phyloP scores from a whole-genome alignment of 2,797 vertebrate species.

The Enteromius treurensis region DNA sequence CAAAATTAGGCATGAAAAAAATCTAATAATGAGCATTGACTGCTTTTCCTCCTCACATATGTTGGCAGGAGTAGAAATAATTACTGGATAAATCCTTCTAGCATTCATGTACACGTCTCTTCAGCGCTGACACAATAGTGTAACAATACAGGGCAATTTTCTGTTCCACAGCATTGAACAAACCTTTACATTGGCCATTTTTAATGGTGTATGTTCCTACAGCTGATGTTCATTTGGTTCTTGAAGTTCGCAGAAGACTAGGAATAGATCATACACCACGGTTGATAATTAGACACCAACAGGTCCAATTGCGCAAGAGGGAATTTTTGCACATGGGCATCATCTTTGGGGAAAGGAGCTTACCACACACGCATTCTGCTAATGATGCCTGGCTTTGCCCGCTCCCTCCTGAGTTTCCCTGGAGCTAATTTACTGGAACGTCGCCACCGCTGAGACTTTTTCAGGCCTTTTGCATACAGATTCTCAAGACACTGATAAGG shows the following conservation, averaged over 20 bases:
- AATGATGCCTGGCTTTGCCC: slow-evolving; percentile 58
- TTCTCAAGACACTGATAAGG: slow-evolving; percentile 41
- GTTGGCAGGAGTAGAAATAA: not conserved
- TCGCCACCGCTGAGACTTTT: slow-evolving; percentile 63
- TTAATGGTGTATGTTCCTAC: slow-evolving; percentile 31
- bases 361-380: slow-evolving; percentile 57
- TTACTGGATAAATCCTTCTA: slow-evolving; percentile 4
- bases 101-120: not conserved
- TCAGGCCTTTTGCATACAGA: slow-evolving; percentile 32
- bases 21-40: not conserved
- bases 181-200: not conserved
- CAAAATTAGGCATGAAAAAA: not conserved
- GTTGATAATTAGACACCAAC: slow-evolving; percentile 60
- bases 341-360: slow-evolving; percentile 48
- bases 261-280: slow-evolving; percentile 52
- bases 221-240: slow-evolving; percentile 40
- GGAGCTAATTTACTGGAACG: slow-evolving; percentile 62
- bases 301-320: slow-evolving; percentile 55
- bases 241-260: slow-evolving; percentile 46
- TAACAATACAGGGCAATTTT: slow-evolving; percentile 15
- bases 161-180: slow-evolving; percentile 1
- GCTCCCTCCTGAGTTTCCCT: slow-evolving; percentile 58
- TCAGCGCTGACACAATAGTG: slow-evolving; percentile 12
- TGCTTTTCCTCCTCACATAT: not conserved
- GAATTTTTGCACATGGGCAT: slow-evolving; percentile 52